Conservation (phyloP, 2,113 vertebrate species). For the Lepisosteus oculatus region DNA sequence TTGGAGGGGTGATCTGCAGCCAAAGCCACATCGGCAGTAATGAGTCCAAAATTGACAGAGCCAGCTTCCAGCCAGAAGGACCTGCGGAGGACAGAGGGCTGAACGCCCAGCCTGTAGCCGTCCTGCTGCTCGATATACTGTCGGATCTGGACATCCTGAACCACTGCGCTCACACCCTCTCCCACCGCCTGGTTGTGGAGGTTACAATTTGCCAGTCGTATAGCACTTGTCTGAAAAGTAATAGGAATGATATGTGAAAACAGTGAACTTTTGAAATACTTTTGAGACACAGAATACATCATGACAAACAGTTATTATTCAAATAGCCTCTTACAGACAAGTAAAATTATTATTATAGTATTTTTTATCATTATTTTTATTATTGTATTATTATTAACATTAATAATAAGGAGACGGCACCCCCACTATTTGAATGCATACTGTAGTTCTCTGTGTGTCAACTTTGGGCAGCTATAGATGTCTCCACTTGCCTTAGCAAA, state of each 20-base stretch:
- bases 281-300: no score
- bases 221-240: conserved; percentile 72
- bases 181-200: conserved; percentile 94
- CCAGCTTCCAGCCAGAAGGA: conserved; percentile 95
- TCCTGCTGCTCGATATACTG: conserved; percentile 88
- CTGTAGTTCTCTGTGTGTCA: no score
- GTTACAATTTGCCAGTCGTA: conserved; percentile 92
- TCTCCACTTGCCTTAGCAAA: no score
- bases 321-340: no score
- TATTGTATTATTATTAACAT: no score
- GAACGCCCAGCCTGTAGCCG: conserved; percentile 66
- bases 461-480: no score
- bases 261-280: not conserved
- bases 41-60: conserved; percentile 84
- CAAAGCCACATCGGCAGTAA: conserved; percentile 90
- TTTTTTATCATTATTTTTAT: no score
- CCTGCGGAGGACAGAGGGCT: conserved; percentile 77
- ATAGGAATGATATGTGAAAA: not conserved
- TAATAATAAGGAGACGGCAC: no score
- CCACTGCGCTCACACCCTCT: conserved; percentile 88
- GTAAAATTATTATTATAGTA: no score
- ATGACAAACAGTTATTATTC: no score
- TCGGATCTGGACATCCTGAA: conserved; percentile 85
- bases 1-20: conserved; percentile 90
- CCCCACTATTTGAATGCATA: no score